Conservation (phyloP, 2,888 invertebrate species). For the Odontomyia ornata region DNA sequence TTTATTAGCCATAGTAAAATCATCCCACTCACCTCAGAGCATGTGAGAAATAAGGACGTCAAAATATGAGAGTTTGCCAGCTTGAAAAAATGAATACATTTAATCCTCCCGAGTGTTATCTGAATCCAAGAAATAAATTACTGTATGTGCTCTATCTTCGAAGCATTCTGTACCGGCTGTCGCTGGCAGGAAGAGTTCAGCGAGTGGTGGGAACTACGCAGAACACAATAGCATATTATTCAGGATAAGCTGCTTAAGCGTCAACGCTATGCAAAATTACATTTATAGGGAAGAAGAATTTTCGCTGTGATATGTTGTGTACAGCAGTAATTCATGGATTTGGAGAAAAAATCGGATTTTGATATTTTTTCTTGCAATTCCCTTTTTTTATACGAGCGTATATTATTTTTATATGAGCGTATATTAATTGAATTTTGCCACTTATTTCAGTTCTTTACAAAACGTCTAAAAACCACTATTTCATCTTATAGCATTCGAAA, state of each 20-base stretch:
- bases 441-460: too few species aligned
- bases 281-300: neutral
- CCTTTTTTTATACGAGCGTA: too few species aligned
- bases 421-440: too few species aligned
- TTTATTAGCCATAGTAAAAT: too few species aligned
- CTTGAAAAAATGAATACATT: conserved; percentile 23
- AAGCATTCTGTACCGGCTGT: neutral
- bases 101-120: conserved; percentile 27
- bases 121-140: conserved; percentile 39
- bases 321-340: too few species aligned
- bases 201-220: neutral
- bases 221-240: neutral
- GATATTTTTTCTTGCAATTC: too few species aligned
- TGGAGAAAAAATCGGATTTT: too few species aligned
- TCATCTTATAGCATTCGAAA: too few species aligned
- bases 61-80: neutral
- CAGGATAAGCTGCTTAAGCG: conserved; percentile 18
- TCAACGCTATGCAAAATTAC: conserved; percentile 3
- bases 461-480: too few species aligned
- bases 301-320: neutral
- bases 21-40: too few species aligned
- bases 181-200: neutral
- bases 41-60: conserved; percentile 13
- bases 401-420: too few species aligned
- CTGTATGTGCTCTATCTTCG: neutral